Base-by-base conservation (phyloP, 2,797 vertebrate genomes). In the Pseudochaenichthys georgianus region DNA sequence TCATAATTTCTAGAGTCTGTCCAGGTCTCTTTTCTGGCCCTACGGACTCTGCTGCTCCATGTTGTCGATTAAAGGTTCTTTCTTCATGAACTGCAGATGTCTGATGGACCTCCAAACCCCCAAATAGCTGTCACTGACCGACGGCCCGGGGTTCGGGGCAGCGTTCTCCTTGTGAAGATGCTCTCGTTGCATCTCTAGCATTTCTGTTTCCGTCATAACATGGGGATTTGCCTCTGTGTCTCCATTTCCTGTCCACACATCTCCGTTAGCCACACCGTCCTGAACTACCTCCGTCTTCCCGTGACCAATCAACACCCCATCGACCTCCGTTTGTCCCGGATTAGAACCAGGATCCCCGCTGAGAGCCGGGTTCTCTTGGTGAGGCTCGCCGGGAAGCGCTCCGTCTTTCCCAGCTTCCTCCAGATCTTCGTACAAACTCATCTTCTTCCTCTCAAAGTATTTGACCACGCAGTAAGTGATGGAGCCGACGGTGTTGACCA, bases 401-500 rank as follows among this genome's bases (percentile, higher is more conserved):
- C 92, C 93, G 9, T 94, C 96, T 67, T 91, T 81, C 15, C 73
- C 73, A 10, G 95, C 93, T 46, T 94, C 94, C 83, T 98, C 97
- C 94, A 99, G 92, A 79, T 99, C 96, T 84, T 99, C 96, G 0
- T 99, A 99, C 51, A 89, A 89, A 86, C 96, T 96, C 85, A 97
- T 97, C 83, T 89, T 96, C 90, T 93, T 95, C 6, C 96, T 97
- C 89, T 99, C 98, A 16, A 94, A 65, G 75, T 96, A 99, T 80
- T 99, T 99, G 79, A 96, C 98, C 46, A 96, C 88, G 0, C 98
- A 99, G 91, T 99, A 99, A 78, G 95, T 98, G 89, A 99, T 52
- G 69, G 98, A 99, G 65, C 98, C 98, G 19, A 97, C 43, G 0
- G 98, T 99, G 93, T 99, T 99, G 61, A 99, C 98, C 77, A 96